These are phyloP conservation scores for Podilymbus podiceps DNA, from an alignment of 2,113 vertebrate genomes.

Conservation along the genomic window DNA sequence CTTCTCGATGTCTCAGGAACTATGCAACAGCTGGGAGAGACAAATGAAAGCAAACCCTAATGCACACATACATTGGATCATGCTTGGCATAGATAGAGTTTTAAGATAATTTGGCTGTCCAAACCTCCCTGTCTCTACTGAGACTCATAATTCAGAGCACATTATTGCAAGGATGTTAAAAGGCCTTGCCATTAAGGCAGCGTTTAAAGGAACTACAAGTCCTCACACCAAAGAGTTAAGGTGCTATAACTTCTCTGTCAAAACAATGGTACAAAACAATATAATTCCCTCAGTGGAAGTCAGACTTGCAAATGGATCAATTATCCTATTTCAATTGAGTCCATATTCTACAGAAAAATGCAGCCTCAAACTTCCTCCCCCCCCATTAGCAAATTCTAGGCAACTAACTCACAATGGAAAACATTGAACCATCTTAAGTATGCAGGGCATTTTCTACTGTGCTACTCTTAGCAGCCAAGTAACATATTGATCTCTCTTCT, in stretches of 20 bases:
- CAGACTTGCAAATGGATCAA: background rate
- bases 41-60: background rate
- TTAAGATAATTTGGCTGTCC: background rate
- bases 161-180: background rate
- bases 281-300: background rate
- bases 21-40: background rate
- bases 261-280: background rate
- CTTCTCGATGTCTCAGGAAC: rapidly evolving
- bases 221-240: background rate
- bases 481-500: background rate
- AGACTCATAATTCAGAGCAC: background rate
- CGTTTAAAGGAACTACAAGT: background rate
- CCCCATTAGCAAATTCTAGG: background rate
- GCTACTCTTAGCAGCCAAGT: background rate
- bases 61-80: background rate
- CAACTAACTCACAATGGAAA: background rate
- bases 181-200: background rate
- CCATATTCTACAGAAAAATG: background rate
- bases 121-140: background rate
- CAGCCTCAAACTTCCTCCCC: background rate
- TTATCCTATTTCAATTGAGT: background rate
- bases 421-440: background rate
- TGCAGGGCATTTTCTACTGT: background rate
- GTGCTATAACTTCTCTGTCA: background rate
- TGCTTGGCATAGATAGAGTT: background rate